Evolutionary conservation across 2,888 invertebrate genomes (phyloP).

Genomic region (Cryptocephalus moraei): DNA sequence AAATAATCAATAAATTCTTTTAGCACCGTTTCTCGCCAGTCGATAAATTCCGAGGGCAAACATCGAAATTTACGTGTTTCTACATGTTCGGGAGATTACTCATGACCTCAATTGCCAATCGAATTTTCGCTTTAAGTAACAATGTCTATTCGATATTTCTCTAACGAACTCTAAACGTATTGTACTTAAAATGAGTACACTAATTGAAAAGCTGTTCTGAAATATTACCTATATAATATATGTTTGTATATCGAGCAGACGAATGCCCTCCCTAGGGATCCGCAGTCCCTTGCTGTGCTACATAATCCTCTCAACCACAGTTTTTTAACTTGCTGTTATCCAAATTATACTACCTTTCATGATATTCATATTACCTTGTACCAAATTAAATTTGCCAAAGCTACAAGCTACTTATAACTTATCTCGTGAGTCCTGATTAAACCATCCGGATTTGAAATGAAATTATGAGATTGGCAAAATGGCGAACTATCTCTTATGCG

Average conservation of each 20-base stretch:
- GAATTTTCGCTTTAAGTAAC: too few species aligned
- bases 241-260: constrained; percentile 7
- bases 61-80: too few species aligned
- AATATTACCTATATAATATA: constrained; percentile 3
- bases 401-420: constrained; percentile 12
- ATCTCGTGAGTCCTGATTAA: constrained; percentile 5
- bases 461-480: background rate
- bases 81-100: too few species aligned
- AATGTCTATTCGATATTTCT: background rate
- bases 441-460: constrained; percentile 1
- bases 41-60: too few species aligned
- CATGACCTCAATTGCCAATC: too few species aligned
- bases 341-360: constrained; percentile 28
- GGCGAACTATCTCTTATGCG: background rate
- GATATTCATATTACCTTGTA: constrained; percentile 18
- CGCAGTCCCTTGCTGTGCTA: constrained; percentile 19
- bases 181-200: background rate
- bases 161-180: background rate
- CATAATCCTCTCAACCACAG: constrained; percentile 27
- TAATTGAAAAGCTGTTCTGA: background rate
- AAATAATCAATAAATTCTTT: too few species aligned
- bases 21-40: too few species aligned
- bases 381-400: constrained; percentile 15
- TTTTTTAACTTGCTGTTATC: constrained; percentile 28
- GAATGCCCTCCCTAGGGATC: constrained; percentile 24